Evolutionary conservation across 2,888 invertebrate species (phyloP), one percentile per base, ranked within the genome.

Genomic region (Mellilla xanthometata): DNA sequence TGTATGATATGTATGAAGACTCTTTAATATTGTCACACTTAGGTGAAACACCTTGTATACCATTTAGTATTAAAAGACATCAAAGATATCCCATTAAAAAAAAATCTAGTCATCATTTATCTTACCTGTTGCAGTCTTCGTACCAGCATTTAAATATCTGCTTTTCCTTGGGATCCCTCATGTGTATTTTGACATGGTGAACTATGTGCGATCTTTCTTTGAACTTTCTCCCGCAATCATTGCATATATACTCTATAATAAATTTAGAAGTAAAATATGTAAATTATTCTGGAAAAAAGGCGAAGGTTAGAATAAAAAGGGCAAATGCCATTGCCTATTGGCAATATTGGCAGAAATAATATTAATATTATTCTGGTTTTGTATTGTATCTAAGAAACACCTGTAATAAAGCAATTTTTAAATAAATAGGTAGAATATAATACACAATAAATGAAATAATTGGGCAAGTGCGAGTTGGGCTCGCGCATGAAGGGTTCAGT

Each of bases 181-280:
- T 60, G 56, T 89, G 88, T 26, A 58, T 64, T 63, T 76, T 85
- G 1, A 82, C 47, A 62, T 89, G 88, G 13, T 73, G 70, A 26
- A 84, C 65, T 42, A 89, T 78, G 41, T 81, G 77, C 26, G 49
- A 54, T 55, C 85, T 72, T 54, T 78, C 61, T 39, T 78, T 81
- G 58, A 85, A 89, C 35, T 61, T 63, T 62, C 78, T 76, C 7
- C 74, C 74, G 65, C 88, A 89, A 29, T 77, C 76, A 63, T 85
- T 60, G 58, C 88, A 89, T 45, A 72, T 70, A 53, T 65, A 88
- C 60, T 81, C 88, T 89, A 53, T 76, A 74, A 33, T 12, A 30
- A n/a, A 35, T 29, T 42, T 19, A 26, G 8, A 34, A 46, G 34
- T 22, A 39, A 43, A 36, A 28, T 36, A 36, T 36, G 36, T 36